Evolutionary conservation across 2,888 invertebrate species (phyloP).

Genomic region (Scaptomyza tumidula): DNA sequence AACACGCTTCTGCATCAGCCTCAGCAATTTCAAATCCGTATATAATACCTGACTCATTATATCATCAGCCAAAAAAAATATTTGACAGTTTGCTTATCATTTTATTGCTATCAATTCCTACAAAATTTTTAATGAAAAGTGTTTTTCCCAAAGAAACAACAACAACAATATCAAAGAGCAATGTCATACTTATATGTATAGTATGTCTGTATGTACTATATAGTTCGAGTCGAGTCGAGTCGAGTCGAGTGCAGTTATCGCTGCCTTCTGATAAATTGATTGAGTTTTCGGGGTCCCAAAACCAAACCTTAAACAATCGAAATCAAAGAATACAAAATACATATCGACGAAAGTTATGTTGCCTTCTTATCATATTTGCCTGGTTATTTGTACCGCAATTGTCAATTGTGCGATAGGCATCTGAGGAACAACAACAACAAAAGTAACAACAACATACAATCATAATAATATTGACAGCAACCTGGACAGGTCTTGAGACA

Average conservation of each 20-base stretch:
- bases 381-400: constrained; percentile 72
- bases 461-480: constrained; percentile 31
- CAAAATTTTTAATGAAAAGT: constrained; percentile 74
- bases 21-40: constrained; percentile 7
- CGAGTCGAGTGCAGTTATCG: constrained; percentile 54
- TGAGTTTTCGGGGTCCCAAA: constrained; percentile 61
- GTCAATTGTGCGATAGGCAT: constrained; percentile 76
- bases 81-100: constrained; percentile 74
- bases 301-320: constrained; percentile 54
- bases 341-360: constrained; percentile 61
- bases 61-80: constrained; percentile 18
- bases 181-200: constrained; percentile 2
- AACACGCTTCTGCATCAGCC: constrained; percentile 24
- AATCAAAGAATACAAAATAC: constrained; percentile 30
- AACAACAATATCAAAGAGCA: constrained; percentile 27
- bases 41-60: constrained; percentile 23
- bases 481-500: constrained; percentile 54
- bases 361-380: constrained; percentile 66
- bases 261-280: constrained; percentile 73
- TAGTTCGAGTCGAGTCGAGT: not conserved
- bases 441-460: constrained; percentile 18
- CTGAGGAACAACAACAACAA: constrained; percentile 34
- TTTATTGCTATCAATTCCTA: constrained; percentile 73
- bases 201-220: not conserved
- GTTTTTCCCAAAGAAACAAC: constrained; percentile 55